Conservation (phyloP, 2,113 vertebrate genomes). For the Fregetta grallaria region DNA sequence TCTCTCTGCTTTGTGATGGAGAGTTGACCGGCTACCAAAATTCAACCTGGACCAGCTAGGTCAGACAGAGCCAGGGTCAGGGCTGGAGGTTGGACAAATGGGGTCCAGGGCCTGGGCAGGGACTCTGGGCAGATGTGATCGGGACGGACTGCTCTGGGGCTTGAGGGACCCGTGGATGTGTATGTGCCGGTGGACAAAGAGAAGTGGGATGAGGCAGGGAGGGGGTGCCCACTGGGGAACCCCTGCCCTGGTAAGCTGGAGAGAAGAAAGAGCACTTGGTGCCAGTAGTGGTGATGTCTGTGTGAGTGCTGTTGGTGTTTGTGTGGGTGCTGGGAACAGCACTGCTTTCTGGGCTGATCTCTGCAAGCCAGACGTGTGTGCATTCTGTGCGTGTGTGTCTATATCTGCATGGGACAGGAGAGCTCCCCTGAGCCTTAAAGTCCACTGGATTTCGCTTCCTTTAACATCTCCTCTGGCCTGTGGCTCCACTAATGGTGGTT, state of each 20-base stretch:
- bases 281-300: fast-evolving
- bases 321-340: not conserved
- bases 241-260: not conserved
- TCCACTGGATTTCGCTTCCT: not conserved
- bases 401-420: fast-evolving
- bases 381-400: no score
- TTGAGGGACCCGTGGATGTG: fast-evolving
- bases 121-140: not conserved
- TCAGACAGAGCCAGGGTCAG: not conserved
- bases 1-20: not conserved
- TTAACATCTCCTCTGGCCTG: not conserved
- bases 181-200: fast-evolving
- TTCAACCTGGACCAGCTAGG: not conserved
- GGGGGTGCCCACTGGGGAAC: not conserved
- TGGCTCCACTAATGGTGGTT: not conserved
- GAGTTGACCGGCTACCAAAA: fast-evolving
- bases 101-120: not conserved
- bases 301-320: not conserved
- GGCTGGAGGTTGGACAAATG: not conserved
- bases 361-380: not conserved
- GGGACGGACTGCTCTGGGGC: not conserved
- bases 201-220: not conserved
- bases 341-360: not conserved
- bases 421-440: not conserved
- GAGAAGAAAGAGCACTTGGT: not conserved